Percentiles rank a stretch among this genome's conserved stretches.
Evolutionary conservation across 2,113 vertebrate genomes (phyloP).

Genomic region (Arothron firmamentum): DNA sequence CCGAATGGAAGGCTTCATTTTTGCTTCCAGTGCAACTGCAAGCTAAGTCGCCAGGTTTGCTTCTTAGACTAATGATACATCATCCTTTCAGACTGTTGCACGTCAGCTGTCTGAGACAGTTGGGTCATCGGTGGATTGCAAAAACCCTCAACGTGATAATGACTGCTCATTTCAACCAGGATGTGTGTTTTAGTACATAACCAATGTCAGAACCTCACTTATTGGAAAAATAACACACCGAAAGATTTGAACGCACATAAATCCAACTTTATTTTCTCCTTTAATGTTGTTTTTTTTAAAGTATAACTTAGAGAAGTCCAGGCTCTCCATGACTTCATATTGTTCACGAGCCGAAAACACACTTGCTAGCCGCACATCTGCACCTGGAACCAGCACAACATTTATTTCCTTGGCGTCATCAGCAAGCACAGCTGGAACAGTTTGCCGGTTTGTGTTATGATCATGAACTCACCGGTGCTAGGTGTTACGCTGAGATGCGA

Average conservation of each 20-base stretch:
- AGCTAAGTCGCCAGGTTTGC: too few relatives aligned
- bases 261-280: conserved; percentile 18
- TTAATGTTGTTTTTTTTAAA: conserved; percentile 17
- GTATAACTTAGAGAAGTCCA: neutral
- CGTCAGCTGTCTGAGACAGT: too few relatives aligned
- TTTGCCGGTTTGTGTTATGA: conserved; percentile 31
- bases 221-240: conserved; percentile 19
- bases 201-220: neutral
- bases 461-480: conserved; percentile 19
- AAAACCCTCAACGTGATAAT: too few relatives aligned
- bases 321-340: conserved; percentile 10
- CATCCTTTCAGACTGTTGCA: too few relatives aligned
- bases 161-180: too few relatives aligned
- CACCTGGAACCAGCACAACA: conserved; percentile 32
- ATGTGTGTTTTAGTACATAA: too few relatives aligned
- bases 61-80: too few relatives aligned
- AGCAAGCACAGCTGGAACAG: conserved; percentile 35
- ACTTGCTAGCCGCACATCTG: conserved; percentile 9
- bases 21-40: too few relatives aligned
- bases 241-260: conserved; percentile 28
- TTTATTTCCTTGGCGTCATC: conserved; percentile 33
- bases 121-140: too few relatives aligned
- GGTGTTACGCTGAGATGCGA: conserved; percentile 22
- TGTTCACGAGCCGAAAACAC: conserved; percentile 18
- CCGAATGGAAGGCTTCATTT: too few relatives aligned